phyloP scores from a whole-genome alignment of 1,140 invertebrate genomes.

The Charaxes varanes region DNA sequence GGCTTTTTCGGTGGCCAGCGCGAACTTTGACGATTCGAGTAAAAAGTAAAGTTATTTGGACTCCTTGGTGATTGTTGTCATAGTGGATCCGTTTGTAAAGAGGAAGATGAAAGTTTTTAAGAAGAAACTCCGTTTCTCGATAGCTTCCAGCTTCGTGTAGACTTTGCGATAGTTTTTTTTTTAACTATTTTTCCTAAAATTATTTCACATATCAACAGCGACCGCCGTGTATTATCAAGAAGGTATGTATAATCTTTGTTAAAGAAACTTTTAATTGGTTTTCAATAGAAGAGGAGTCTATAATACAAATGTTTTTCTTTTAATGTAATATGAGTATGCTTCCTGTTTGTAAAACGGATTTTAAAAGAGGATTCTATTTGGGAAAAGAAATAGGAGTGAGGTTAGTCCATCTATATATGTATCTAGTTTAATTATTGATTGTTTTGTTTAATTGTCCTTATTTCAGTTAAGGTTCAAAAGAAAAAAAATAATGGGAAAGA shows the following conservation, averaged over 20 bases:
- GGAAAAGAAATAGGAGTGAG: too few relatives aligned
- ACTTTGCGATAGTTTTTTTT: slow-evolving; percentile 23
- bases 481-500: too few relatives aligned
- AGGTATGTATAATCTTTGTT: slow-evolving; percentile 26
- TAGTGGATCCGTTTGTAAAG: slow-evolving; percentile 65
- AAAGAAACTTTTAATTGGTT: too few relatives aligned
- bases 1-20: slow-evolving; percentile 27
- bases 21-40: slow-evolving; percentile 6
- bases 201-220: slow-evolving; percentile 47
- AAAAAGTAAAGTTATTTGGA: slow-evolving; percentile 7
- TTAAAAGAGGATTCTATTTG: too few relatives aligned
- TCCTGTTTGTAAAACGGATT: too few relatives aligned
- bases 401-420: too few relatives aligned
- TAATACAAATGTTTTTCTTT: too few relatives aligned
- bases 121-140: slow-evolving; percentile 66
- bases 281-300: not conserved
- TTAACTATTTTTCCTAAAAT: slow-evolving; percentile 16
- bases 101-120: slow-evolving; percentile 70
- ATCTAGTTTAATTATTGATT: too few relatives aligned
- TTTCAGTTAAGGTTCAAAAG: too few relatives aligned
- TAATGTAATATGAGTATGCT: too few relatives aligned
- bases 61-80: slow-evolving; percentile 21
- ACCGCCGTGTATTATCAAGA: slow-evolving; percentile 4
- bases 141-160: slow-evolving; percentile 41
- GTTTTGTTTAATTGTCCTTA: too few relatives aligned